Percentiles rank a stretch among this genome's conserved stretches.
Conservation (phyloP, 2,888 invertebrate genomes). For the Drosophila eohydei region DNA sequence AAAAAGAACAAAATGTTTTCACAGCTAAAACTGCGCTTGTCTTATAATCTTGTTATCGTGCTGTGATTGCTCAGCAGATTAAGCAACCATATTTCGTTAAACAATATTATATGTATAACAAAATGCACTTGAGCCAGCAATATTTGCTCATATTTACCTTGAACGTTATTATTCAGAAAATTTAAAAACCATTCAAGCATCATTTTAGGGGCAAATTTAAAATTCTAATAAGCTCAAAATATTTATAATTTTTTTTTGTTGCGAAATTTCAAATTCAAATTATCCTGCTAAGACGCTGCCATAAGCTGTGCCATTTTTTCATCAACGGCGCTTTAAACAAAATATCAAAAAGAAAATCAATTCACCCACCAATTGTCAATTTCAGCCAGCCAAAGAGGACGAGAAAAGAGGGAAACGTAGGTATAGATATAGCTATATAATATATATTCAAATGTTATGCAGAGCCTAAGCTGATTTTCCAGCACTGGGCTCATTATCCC, state of each 20-base stretch:
- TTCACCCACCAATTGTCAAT: slow-evolving; percentile 56
- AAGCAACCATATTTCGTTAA: not conserved
- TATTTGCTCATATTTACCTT: not conserved
- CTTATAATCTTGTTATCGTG: not conserved
- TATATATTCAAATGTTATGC: slow-evolving; percentile 69
- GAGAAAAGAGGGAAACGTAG: slow-evolving; percentile 4
- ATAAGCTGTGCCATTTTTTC: slow-evolving; percentile 32
- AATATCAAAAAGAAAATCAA: slow-evolving; percentile 20
- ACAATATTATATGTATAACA: not conserved
- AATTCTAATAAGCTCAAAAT: slow-evolving; percentile 34
- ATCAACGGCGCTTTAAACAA: slow-evolving; percentile 35
- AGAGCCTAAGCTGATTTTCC: slow-evolving; percentile 74
- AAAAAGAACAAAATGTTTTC: not conserved
- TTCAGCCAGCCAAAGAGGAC: slow-evolving; percentile 19
- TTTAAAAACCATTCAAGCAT: slow-evolving; percentile 2
- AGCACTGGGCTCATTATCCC: slow-evolving; percentile 66
- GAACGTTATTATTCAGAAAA: too few relatives aligned
- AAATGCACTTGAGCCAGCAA: not conserved
- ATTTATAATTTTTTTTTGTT: slow-evolving; percentile 6
- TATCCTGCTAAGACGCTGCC: slow-evolving; percentile 30
- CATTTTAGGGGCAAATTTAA: slow-evolving; percentile 25
- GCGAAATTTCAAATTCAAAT: slow-evolving; percentile 47
- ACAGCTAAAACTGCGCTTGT: not conserved
- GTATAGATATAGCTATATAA: slow-evolving; percentile 4
- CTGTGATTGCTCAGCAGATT: not conserved